Conservation (phyloP, 2,113 vertebrate genomes). For the Dipodomys ordii region DNA sequence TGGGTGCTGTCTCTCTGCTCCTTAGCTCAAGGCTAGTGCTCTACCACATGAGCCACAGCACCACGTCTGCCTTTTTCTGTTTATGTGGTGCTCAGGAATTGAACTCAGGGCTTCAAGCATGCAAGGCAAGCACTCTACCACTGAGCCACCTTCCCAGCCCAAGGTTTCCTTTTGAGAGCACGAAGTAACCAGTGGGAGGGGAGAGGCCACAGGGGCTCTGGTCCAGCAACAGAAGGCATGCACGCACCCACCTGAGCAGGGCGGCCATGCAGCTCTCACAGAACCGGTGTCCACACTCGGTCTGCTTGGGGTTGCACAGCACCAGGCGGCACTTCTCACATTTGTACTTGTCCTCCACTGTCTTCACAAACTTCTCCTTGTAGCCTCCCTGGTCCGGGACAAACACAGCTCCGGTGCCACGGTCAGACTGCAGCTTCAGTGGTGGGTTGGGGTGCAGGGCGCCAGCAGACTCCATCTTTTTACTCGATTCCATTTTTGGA, state of each 20-base stretch:
- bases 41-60: too few relatives aligned
- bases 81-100: too few relatives aligned
- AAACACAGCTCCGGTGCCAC: slow-evolving; percentile 81
- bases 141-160: too few relatives aligned
- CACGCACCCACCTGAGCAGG: slow-evolving; percentile 85
- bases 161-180: too few relatives aligned
- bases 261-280: slow-evolving; percentile 95
- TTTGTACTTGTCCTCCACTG: slow-evolving; percentile 96
- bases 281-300: slow-evolving; percentile 97
- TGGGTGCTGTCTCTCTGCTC: too few relatives aligned
- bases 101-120: too few relatives aligned
- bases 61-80: too few relatives aligned
- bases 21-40: too few relatives aligned
- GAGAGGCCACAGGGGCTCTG: too few relatives aligned
- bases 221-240: accelerated
- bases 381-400: slow-evolving; percentile 94
- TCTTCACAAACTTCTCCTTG: slow-evolving; percentile 94
- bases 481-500: slow-evolving; percentile 87
- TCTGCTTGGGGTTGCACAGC: slow-evolving; percentile 96
- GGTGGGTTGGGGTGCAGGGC: slow-evolving; percentile 85
- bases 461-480: slow-evolving; percentile 86
- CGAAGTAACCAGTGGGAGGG: accelerated
- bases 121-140: too few relatives aligned
- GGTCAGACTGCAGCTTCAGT: slow-evolving; percentile 87
- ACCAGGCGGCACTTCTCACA: slow-evolving; percentile 95